Evolutionary conservation across 1,140 invertebrate species (phyloP).

Genomic region (Drosophila aff.): DNA sequence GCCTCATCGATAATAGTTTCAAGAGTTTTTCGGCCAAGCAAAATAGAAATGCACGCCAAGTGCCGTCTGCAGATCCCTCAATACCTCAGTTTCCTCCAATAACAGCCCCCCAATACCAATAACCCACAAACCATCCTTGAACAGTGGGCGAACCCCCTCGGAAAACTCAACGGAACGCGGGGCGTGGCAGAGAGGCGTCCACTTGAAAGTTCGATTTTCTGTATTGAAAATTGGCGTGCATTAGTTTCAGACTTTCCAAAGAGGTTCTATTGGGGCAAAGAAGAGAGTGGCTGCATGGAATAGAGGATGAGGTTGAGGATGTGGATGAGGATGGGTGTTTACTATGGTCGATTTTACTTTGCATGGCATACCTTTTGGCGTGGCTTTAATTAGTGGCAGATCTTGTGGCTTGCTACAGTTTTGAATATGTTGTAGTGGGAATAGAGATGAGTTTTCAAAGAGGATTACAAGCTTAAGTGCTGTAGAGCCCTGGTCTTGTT

Average conservation of each 20-base stretch:
- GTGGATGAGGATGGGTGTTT: background rate
- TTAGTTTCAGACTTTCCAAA: slow-evolving; percentile 51
- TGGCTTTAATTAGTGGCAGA: slow-evolving; percentile 38
- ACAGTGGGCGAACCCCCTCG: slow-evolving; percentile 15
- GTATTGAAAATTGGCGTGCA: slow-evolving; percentile 78
- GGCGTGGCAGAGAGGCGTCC: slow-evolving; percentile 46
- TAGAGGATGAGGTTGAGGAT: background rate
- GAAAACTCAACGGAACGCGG: slow-evolving; percentile 21
- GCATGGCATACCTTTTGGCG: slow-evolving; percentile 21
- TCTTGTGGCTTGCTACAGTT: background rate
- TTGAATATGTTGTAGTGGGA: background rate
- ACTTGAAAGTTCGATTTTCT: slow-evolving; percentile 80
- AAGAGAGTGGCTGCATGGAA: background rate
- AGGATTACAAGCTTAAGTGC: background rate
- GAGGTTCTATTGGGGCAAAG: background rate
- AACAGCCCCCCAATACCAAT: background rate
- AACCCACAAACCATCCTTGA: slow-evolving; percentile 9
- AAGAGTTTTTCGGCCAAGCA: slow-evolving; percentile 72
- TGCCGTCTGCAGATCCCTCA: slow-evolving; percentile 47
- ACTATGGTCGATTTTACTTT: slow-evolving; percentile 1
- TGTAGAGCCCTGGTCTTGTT: background rate
- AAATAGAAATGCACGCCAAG: slow-evolving; percentile 68
- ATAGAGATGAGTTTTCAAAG: background rate
- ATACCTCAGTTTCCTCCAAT: slow-evolving; percentile 7
- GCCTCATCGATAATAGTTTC: slow-evolving; percentile 75